These are phyloP conservation scores for Phengaris arion DNA, from an alignment of 2,888 invertebrate species.

Conservation along the genomic window DNA sequence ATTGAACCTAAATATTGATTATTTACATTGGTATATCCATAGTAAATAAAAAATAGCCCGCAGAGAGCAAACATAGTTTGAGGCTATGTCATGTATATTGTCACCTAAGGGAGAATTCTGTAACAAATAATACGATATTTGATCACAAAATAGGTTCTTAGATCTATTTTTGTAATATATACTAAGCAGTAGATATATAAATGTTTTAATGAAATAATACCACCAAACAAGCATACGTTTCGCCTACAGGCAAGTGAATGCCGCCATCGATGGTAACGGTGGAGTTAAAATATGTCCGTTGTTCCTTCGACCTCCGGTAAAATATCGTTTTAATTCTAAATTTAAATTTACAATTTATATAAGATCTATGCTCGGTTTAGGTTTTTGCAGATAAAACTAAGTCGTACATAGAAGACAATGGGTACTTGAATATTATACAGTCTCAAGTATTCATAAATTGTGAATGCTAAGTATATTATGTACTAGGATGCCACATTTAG, in stretches of 20 bases:
- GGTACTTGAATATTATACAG: background rate
- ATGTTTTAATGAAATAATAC: too few species aligned
- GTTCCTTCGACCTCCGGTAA: too few species aligned
- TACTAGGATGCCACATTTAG: too few species aligned
- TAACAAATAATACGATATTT: background rate
- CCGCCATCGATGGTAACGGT: too few species aligned
- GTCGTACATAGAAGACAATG: background rate
- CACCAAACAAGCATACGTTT: too few species aligned
- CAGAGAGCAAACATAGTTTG: conserved; percentile 6
- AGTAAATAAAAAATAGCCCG: conserved; percentile 9
- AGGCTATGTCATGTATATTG: background rate
- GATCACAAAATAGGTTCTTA: background rate
- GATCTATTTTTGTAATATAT: background rate
- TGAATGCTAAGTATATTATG: too few species aligned
- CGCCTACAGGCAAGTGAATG: too few species aligned
- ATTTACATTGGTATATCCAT: background rate
- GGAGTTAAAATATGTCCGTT: too few species aligned
- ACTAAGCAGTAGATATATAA: background rate
- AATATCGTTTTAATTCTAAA: background rate
- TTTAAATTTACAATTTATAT: background rate
- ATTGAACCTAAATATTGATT: background rate
- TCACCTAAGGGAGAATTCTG: background rate
- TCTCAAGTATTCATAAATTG: background rate
- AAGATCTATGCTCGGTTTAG: background rate
- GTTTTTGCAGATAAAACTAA: background rate